phyloP scores from a whole-genome alignment of 2,888 invertebrate species.

The Romanomermis culicivorax region DNA sequence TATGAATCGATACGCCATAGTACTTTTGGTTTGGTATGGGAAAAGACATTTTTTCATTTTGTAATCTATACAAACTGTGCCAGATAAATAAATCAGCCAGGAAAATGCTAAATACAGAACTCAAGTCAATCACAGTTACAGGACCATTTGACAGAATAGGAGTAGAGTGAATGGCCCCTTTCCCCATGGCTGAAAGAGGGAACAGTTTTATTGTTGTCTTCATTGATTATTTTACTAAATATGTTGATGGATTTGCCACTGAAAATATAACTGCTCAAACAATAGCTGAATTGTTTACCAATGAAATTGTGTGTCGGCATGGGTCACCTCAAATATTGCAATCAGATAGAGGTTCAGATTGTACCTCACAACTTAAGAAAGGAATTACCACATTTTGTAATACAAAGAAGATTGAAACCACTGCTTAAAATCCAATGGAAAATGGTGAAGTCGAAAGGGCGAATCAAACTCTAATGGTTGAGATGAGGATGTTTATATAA shows the following conservation, averaged over 20 bases:
- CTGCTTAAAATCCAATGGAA: constrained; percentile 12
- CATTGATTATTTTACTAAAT: constrained; percentile 15
- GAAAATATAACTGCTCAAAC: constrained; percentile 22
- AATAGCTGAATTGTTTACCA: constrained; percentile 16
- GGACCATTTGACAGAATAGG: constrained; percentile 15
- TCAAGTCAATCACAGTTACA: constrained; percentile 10
- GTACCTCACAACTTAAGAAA: background rate
- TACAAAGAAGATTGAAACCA: background rate
- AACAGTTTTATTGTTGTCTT: constrained; percentile 16
- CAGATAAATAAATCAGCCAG: background rate
- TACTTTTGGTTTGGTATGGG: background rate
- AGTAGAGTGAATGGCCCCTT: constrained; percentile 16
- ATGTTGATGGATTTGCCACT: constrained; percentile 18
- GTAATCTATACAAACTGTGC: background rate
- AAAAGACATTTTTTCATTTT: background rate
- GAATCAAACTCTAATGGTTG: constrained; percentile 14
- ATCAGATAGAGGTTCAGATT: background rate
- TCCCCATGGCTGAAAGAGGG: constrained; percentile 11
- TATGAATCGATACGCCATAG: background rate
- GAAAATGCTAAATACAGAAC: background rate
- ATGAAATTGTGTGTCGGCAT: background rate
- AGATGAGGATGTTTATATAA: constrained; percentile 14
- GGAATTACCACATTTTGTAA: background rate
- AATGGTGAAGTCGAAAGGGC: constrained; percentile 13
- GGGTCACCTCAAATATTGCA: background rate